Evolutionary conservation across 2,888 invertebrate genomes (phyloP).

Genomic region (Conistra vaccinii): DNA sequence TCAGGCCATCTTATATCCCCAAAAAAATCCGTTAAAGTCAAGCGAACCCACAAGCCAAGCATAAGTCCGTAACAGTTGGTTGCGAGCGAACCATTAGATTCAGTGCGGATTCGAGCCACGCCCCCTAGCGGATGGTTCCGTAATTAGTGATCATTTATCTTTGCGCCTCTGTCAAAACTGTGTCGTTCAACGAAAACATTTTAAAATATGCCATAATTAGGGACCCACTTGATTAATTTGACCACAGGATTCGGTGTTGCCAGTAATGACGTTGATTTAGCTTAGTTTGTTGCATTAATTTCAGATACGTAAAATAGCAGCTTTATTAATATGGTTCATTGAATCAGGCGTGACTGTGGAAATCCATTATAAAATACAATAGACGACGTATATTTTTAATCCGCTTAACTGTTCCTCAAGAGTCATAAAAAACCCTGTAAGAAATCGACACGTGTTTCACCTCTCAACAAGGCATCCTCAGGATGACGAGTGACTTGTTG

Average conservation of each 20-base stretch:
- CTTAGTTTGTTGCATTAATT: background rate
- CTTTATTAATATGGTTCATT: background rate
- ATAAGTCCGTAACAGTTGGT: constrained; percentile 63
- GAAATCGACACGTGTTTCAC: no score
- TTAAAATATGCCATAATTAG: constrained; percentile 86
- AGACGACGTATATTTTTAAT: no score
- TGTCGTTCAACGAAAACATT: constrained; percentile 87
- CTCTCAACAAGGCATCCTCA: no score
- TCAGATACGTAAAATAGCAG: background rate
- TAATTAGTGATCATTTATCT: constrained; percentile 88
- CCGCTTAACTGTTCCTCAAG: no score
- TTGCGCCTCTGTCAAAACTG: constrained; percentile 87
- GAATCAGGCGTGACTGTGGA: no score
- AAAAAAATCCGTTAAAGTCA: constrained; percentile 29
- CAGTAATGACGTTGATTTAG: constrained; percentile 19
- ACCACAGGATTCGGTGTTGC: constrained; percentile 67
- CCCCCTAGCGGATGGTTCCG: constrained; percentile 76
- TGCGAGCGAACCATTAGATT: constrained; percentile 62
- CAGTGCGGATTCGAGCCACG: constrained; percentile 71
- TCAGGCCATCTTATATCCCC: background rate
- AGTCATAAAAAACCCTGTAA: no score
- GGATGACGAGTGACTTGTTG: no score
- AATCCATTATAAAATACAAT: no score
- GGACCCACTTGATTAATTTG: constrained; percentile 83
- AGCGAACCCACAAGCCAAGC: constrained; percentile 29